A percentile compares a stretch with the other conserved stretches of the same genome.
These are phyloP conservation scores for Drosophila gunungcola DNA, from an alignment of 1,140 invertebrate genomes.

Conservation along the genomic window DNA sequence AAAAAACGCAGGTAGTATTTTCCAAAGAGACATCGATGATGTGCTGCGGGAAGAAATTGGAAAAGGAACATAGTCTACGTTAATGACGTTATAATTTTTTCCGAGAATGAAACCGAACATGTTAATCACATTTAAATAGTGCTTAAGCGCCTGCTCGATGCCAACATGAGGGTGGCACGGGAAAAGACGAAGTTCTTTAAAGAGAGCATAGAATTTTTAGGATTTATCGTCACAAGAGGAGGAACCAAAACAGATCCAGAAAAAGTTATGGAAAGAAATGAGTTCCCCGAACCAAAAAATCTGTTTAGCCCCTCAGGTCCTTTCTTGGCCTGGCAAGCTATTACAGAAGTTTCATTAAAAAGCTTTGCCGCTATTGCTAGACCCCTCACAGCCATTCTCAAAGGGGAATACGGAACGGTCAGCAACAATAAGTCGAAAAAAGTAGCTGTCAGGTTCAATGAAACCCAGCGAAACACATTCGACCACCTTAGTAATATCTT, in stretches of 20 bases:
- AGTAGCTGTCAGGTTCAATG: constrained; percentile 2
- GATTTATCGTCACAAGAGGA: constrained; percentile 13
- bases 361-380: constrained; percentile 18
- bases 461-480: constrained; percentile 18
- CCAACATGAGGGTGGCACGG: no score
- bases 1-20: constrained; percentile 18
- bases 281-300: not conserved
- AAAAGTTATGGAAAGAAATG: constrained; percentile 19
- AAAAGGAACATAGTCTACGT: constrained; percentile 20
- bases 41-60: constrained; percentile 1
- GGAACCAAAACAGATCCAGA: constrained; percentile 10
- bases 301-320: constrained; percentile 13
- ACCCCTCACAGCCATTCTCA: constrained; percentile 4
- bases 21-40: constrained; percentile 23
- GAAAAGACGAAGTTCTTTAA: no score
- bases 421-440: constrained; percentile 14
- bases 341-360: constrained; percentile 19
- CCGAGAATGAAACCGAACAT: constrained; percentile 9
- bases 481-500: constrained; percentile 20
- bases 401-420: constrained; percentile 19
- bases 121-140: constrained; percentile 13
- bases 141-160: constrained; percentile 11
- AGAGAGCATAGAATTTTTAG: constrained; percentile 16
- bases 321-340: constrained; percentile 21
- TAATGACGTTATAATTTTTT: constrained; percentile 20